Conservation (phyloP, 2,888 invertebrate genomes). For the Yponomeuta plumbellus region DNA sequence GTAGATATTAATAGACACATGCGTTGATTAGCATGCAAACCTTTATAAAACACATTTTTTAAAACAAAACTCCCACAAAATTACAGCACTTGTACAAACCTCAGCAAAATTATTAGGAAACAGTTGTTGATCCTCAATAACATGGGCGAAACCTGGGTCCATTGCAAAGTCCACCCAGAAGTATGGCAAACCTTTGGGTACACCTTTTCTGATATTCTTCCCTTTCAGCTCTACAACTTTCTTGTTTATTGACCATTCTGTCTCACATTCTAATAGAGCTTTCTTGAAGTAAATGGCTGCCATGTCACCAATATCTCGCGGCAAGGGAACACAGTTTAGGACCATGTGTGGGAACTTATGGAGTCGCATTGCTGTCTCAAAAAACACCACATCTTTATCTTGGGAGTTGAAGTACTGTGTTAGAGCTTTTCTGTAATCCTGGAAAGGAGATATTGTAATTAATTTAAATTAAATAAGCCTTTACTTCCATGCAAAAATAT, state of each 20-base stretch:
- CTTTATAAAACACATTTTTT: conserved; percentile 13
- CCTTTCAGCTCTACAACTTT: conserved; percentile 79
- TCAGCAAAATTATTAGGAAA: conserved; percentile 95
- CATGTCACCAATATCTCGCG: conserved; percentile 88
- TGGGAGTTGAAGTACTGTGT: conserved; percentile 84
- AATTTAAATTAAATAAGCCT: too few relatives aligned
- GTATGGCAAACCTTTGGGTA: conserved; percentile 96
- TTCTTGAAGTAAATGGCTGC: conserved; percentile 99
- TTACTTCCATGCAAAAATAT: too few relatives aligned
- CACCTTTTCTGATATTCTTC: conserved; percentile 84
- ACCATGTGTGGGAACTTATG: conserved; percentile 88
- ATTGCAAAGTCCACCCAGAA: conserved; percentile 96
- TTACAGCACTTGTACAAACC: conserved; percentile 61
- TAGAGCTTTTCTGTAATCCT: conserved; percentile 86
- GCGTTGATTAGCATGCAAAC: background rate
- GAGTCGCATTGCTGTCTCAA: conserved; percentile 88
- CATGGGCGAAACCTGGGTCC: conserved; percentile 95
- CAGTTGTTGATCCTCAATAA: conserved; percentile 93
- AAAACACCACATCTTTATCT: conserved; percentile 90
- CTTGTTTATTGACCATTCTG: conserved; percentile 96
- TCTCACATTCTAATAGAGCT: conserved; percentile 95
- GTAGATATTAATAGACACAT: too few relatives aligned
- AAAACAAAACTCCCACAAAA: too few relatives aligned
- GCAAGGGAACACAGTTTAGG: conserved; percentile 92
- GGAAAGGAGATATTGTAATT: conserved; percentile 33